phyloP scores from a whole-genome alignment of 2,113 vertebrate genomes.

The Stegostoma tigrinum region DNA sequence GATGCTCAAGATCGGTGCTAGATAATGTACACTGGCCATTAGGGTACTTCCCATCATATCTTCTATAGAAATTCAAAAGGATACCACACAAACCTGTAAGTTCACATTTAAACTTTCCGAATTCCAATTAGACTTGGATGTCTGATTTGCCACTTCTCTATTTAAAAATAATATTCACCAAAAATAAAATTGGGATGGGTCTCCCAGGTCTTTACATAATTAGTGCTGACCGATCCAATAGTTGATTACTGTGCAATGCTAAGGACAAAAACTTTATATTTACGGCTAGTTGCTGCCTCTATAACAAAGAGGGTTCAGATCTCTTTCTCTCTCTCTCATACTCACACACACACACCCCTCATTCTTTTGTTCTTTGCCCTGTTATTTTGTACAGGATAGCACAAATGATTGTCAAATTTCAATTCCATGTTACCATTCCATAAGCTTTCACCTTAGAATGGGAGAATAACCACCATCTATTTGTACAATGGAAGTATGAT shows the following conservation, averaged over 20 bases:
- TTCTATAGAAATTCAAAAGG: background rate
- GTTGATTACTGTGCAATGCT: conserved; percentile 22
- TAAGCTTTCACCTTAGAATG: background rate
- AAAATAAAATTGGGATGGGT: background rate
- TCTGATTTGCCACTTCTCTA: background rate
- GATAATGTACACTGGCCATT: background rate
- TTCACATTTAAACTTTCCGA: background rate
- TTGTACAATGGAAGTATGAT: background rate
- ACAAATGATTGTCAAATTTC: conserved; percentile 26
- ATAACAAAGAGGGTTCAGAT: background rate
- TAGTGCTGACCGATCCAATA: conserved; percentile 11
- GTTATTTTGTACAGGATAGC: background rate
- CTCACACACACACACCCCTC: background rate
- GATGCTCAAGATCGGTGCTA: background rate
- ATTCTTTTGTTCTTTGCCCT: background rate
- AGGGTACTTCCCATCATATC: background rate
- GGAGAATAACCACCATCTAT: background rate
- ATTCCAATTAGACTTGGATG: background rate
- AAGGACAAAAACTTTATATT: background rate
- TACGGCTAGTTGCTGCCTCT: background rate
- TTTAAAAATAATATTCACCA: conserved; percentile 22
- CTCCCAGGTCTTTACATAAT: background rate
- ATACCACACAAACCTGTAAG: background rate
- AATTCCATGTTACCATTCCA: background rate
- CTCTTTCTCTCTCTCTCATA: too few relatives aligned